Conservation (phyloP, 2,888 invertebrate species). For the Willowsia nigromaculata region DNA sequence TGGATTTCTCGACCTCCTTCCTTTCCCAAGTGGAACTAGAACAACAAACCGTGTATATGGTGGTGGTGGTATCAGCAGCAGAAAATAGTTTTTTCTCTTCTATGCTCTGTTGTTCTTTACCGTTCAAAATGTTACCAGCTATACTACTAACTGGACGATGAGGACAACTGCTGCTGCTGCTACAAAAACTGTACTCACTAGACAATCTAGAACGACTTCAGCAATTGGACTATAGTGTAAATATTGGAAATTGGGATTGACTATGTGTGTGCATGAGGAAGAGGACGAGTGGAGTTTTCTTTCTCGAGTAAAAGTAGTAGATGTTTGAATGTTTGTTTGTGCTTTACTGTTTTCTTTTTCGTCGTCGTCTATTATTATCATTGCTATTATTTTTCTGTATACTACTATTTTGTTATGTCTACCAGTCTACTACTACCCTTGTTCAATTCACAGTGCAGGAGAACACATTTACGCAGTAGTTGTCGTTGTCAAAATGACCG, state of each 20-base stretch:
- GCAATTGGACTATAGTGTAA: slow-evolving; percentile 19
- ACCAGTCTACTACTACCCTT: no score
- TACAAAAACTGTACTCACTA: background rate
- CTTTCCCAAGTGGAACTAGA: background rate
- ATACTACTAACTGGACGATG: background rate
- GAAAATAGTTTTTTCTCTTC: slow-evolving; percentile 6
- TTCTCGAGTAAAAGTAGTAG: background rate
- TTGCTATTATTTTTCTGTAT: background rate
- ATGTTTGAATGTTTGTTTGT: background rate
- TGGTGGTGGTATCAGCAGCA: background rate
- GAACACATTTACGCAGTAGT: background rate
- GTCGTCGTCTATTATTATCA: background rate
- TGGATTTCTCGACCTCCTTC: slow-evolving; percentile 56
- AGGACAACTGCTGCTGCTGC: slow-evolving; percentile 6
- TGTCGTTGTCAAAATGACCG: slow-evolving; percentile 25
- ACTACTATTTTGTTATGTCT: background rate
- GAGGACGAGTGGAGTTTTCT: background rate
- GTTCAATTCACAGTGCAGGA: slow-evolving; percentile 1
- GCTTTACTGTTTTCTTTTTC: background rate
- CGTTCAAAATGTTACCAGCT: background rate
- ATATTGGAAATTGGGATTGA: slow-evolving; percentile 56
- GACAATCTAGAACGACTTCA: slow-evolving; percentile 17
- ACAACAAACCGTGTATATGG: background rate
- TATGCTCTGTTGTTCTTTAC: background rate
- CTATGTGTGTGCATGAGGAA: background rate